Percentiles rank a stretch among this genome's conserved stretches.
Conservation (phyloP, 2,797 vertebrate genomes). For the Enteromius mattozi region DNA sequence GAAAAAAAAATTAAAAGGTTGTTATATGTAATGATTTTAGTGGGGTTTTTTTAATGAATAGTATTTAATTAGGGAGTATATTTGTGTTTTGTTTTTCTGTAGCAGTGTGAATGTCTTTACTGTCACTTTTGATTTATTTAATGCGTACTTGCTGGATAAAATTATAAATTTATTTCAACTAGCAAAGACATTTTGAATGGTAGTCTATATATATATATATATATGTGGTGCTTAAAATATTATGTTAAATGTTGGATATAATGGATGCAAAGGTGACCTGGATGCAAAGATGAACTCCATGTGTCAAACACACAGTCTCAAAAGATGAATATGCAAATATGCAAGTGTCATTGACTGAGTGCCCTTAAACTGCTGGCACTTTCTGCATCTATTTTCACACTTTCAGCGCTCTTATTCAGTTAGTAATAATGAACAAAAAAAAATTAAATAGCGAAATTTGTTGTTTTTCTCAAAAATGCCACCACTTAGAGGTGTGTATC, state of each 20-base stretch:
- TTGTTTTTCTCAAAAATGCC: not conserved
- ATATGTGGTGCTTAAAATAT: not conserved
- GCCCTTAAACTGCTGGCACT: not conserved
- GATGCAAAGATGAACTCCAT: not conserved
- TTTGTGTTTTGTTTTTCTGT: too few relatives aligned
- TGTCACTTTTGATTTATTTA: not conserved
- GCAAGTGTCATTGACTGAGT: not conserved
- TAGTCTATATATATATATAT: not conserved
- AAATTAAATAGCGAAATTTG: not conserved
- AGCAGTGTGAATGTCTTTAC: not conserved
- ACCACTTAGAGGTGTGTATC: not conserved
- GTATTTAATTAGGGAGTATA: not conserved
- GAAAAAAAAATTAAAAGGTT: not conserved
- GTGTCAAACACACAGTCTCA: not conserved
- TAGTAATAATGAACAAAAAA: not conserved
- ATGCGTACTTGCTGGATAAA: not conserved
- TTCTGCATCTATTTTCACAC: not conserved
- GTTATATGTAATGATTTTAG: too few relatives aligned
- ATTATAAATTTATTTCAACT: not conserved
- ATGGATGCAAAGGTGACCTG: not conserved
- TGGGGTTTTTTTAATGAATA: not conserved
- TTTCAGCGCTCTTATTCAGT: not conserved
- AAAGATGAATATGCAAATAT: constrained; percentile 3
- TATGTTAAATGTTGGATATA: not conserved
- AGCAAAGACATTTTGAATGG: not conserved